Evolutionary conservation across 2,797 vertebrate species (phyloP), one percentile per base, ranked within the genome.

Genomic region (Acanthornis magna): DNA sequence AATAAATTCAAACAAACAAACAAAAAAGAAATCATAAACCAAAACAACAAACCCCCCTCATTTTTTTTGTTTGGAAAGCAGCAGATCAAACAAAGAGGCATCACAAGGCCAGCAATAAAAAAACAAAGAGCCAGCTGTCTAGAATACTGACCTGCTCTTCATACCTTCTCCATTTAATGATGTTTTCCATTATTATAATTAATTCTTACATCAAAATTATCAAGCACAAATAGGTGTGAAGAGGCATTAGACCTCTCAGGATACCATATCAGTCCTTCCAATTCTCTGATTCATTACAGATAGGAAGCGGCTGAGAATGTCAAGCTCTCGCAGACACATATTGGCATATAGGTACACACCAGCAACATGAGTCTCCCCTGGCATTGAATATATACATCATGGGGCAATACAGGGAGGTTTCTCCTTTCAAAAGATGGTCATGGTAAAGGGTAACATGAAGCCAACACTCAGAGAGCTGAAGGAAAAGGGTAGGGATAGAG

Each of bases 31-130:
- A 26, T 30, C 6, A 45, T 34, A 70, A 8, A 6, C 4, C 13
- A 36, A 58, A 75, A 36, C 22, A 70, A 58, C 14, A 21, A 10
- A 0, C 2, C 2, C 6, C 20, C 21, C 23, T 17, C 4, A 14
- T 85, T 82, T 83, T 78, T 47, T 83, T 80, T 70, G 62, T 55
- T 81, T 91, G 57, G 70, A 72, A 78, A 84, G 62, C 42, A 81
- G 47, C 29, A 19, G 65, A 88, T 76, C 15, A 10, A 55, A 72
- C 15, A 27, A 57, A 74, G 55, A 81, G 18, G 29, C n/a, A 47
- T 18, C 51, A 76, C n/a, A 55, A 47, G 26, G 5, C 19, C 43
- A 81, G 62, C 9, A 79, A 50, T 12, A 70, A 3, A 61, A 40
- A 77, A 85, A 26, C 36, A 85, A 94, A 57, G 9, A 79, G 14